These are phyloP conservation scores for Ophion ellenae DNA, from an alignment of 2,888 invertebrate species.

Conservation along the genomic window DNA sequence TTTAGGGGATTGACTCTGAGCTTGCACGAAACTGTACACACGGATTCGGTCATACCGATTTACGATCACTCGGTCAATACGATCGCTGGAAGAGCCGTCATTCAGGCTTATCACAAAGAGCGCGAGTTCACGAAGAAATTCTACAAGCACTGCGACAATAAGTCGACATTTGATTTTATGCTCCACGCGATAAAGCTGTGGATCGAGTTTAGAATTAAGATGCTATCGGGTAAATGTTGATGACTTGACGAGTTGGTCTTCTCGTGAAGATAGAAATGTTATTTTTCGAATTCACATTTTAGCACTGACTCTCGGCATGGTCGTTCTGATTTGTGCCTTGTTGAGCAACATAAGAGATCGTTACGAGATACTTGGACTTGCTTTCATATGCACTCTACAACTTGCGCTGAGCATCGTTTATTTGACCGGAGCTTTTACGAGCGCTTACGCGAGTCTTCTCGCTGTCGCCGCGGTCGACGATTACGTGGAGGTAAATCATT, in stretches of 20 bases:
- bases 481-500: conserved; percentile 70
- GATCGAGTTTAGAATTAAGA: conserved; percentile 74
- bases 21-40: conserved; percentile 70
- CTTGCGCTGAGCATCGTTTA: conserved; percentile 69
- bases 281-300: conserved; percentile 10
- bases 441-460: conserved; percentile 70
- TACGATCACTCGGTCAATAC: conserved; percentile 73
- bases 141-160: conserved; percentile 73
- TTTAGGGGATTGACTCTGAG: conserved; percentile 69
- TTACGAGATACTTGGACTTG: conserved; percentile 70
- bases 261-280: neutral
- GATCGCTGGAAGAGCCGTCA: conserved; percentile 73
- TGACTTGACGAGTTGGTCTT: neutral
- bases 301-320: conserved; percentile 64
- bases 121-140: conserved; percentile 75
- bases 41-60: conserved; percentile 71
- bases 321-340: conserved; percentile 68
- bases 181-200: conserved; percentile 74
- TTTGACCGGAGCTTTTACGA: conserved; percentile 68
- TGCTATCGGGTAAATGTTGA: conserved; percentile 70
- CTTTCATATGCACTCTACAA: conserved; percentile 73
- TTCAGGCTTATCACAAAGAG: conserved; percentile 75
- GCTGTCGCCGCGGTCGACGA: conserved; percentile 70
- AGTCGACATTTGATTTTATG: conserved; percentile 74
- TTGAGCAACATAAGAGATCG: conserved; percentile 65